A percentile compares a stretch with the other conserved stretches of the same genome.
Conservation (phyloP, 2,888 invertebrate species). For the Rhingia rostrata region DNA sequence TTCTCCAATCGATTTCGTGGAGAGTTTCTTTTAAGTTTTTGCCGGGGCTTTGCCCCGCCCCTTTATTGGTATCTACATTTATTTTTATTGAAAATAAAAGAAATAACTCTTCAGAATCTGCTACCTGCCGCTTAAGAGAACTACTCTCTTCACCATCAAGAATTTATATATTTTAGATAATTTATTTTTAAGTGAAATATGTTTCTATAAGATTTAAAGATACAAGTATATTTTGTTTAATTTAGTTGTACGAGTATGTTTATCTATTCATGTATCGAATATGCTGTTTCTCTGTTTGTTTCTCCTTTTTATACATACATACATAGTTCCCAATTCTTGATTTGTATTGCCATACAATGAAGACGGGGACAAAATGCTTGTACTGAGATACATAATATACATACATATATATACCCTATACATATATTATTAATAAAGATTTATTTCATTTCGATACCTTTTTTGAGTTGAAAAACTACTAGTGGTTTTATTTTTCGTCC, state of each 20-base stretch:
- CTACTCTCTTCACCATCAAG: conserved; percentile 51
- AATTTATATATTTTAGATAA: conserved; percentile 69
- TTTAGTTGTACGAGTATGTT: conserved; percentile 47
- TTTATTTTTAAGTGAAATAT: conserved; percentile 59
- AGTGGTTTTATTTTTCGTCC: conserved; percentile 5
- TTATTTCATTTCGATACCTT: conserved; percentile 67
- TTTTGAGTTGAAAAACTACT: conserved; percentile 49
- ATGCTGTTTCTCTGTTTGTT: conserved; percentile 55
- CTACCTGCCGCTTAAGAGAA: conserved; percentile 63
- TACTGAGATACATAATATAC: conserved; percentile 65
- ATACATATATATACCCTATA: conserved; percentile 65
- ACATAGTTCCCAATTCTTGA: conserved; percentile 15
- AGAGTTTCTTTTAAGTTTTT: conserved; percentile 24
- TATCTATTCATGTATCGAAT: conserved; percentile 40
- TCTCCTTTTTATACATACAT: conserved; percentile 8
- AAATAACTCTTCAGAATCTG: conserved; percentile 30
- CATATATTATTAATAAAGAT: conserved; percentile 66
- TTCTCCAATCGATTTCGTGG: conserved; percentile 52
- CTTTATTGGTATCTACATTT: conserved; percentile 2
- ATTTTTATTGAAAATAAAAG: neutral
- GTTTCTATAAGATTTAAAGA: conserved; percentile 11
- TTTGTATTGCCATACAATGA: conserved; percentile 50
- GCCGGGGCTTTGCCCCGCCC: neutral
- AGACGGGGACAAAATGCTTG: conserved; percentile 47
- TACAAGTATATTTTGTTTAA: conserved; percentile 47